These are phyloP conservation scores for Phoxinus dragarum DNA, from an alignment of 2,797 vertebrate genomes.

Conservation along the genomic window DNA sequence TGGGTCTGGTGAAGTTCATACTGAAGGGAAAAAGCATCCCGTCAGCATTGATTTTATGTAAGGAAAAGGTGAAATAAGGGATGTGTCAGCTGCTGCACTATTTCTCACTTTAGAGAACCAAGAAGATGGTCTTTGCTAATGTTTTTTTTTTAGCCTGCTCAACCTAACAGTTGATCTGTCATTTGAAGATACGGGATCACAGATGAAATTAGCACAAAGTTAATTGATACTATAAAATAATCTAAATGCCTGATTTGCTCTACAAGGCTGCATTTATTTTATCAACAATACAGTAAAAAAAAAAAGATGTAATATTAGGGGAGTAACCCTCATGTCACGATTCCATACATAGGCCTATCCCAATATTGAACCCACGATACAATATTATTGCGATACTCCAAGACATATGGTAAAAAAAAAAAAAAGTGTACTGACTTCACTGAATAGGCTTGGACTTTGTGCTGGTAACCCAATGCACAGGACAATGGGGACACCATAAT, in stretches of 20 bases:
- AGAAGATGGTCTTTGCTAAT: background rate
- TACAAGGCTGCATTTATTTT: background rate
- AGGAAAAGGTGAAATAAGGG: background rate
- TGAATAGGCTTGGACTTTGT: no score
- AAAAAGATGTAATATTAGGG: no score
- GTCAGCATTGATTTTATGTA: background rate
- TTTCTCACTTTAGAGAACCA: background rate
- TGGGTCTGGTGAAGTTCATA: background rate
- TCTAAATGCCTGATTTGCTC: background rate
- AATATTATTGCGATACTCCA: no score
- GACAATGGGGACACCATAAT: no score
- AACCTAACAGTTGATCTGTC: background rate
- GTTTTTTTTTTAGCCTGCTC: no score
- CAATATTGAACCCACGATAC: no score
- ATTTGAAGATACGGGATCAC: background rate
- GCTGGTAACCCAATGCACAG: no score
- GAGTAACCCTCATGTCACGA: no score
- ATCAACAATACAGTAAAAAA: background rate
- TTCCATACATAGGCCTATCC: no score
- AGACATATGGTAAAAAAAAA: no score
- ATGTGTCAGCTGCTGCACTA: background rate
- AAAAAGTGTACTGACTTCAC: no score
- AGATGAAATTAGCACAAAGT: background rate
- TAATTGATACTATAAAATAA: background rate
- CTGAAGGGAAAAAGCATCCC: background rate